These are phyloP conservation scores for Carterocephalus palaemon DNA, from an alignment of 2,888 invertebrate species.

Conservation along the genomic window DNA sequence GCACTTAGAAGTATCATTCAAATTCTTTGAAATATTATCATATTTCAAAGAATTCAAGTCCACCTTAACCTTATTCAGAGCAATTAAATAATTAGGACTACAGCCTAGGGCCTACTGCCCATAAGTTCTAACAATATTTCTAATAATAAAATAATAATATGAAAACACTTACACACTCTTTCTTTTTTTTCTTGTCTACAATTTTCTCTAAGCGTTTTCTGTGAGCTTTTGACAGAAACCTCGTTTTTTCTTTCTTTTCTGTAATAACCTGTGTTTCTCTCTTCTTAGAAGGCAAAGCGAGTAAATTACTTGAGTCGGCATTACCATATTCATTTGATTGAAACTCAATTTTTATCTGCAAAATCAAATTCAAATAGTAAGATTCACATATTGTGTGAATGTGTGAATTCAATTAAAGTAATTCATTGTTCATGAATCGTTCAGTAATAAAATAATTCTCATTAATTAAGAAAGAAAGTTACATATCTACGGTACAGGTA, in stretches of 20 bases:
- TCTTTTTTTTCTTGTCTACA: constrained; percentile 92
- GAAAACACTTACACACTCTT: constrained; percentile 86
- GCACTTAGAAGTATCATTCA: no score
- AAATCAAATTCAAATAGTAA: neutral
- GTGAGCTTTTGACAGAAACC: constrained; percentile 91
- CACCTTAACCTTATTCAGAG: no score
- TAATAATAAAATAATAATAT: no score
- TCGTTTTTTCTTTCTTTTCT: constrained; percentile 76
- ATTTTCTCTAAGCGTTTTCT: constrained; percentile 91
- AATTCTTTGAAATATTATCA: no score
- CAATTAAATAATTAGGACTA: no score
- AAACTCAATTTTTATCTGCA: constrained; percentile 84
- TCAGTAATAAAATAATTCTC: neutral
- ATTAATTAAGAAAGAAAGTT: no score
- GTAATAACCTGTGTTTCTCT: constrained; percentile 84
- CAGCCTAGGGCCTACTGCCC: no score
- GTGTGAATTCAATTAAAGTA: neutral
- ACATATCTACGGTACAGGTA: no score
- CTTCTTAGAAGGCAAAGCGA: constrained; percentile 91
- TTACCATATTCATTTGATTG: constrained; percentile 76
- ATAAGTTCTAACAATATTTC: no score
- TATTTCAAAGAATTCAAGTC: no score
- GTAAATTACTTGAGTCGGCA: constrained; percentile 85
- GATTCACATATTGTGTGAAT: neutral
- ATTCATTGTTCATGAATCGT: constrained; percentile 30